Evolutionary conservation across 2,113 vertebrate genomes (phyloP).

Genomic region (Oxyruncus cristatus): DNA sequence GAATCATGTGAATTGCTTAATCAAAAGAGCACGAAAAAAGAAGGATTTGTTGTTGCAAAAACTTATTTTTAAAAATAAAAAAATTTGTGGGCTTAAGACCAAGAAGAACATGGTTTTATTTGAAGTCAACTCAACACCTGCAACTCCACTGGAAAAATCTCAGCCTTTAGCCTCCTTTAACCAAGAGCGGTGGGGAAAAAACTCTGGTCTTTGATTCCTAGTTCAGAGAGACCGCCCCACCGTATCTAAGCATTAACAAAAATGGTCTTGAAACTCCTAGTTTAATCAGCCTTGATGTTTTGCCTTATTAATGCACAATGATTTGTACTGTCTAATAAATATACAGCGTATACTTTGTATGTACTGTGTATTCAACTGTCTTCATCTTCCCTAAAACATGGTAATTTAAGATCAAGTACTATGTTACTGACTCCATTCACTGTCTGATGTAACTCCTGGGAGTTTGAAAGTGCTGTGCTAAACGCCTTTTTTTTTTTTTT

Average conservation of each 20-base stretch:
- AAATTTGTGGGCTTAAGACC: not conserved
- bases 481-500: not conserved
- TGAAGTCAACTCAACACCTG: not conserved
- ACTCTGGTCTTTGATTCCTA: not conserved
- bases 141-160: slow-evolving; percentile 32
- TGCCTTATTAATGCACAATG: slow-evolving; percentile 96
- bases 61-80: not conserved
- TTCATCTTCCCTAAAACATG: slow-evolving; percentile 58
- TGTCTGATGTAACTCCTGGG: slow-evolving; percentile 37
- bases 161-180: slow-evolving; percentile 33
- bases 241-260: not conserved
- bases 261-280: slow-evolving; percentile 85
- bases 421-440: slow-evolving; percentile 53
- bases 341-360: slow-evolving; percentile 72
- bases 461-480: slow-evolving; percentile 53
- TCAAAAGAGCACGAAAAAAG: not conserved
- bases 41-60: not conserved
- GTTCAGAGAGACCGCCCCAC: slow-evolving; percentile 8
- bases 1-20: slow-evolving; percentile 32
- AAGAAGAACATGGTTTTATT: slow-evolving; percentile 26
- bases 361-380: slow-evolving; percentile 75
- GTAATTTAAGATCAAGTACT: slow-evolving; percentile 46
- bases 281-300: slow-evolving; percentile 86
- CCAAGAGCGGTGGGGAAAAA: not conserved
- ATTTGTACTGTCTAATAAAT: slow-evolving; percentile 84